Evolutionary conservation across 2,113 vertebrate species (phyloP), one percentile per base, ranked within the genome.

Genomic region (Orycteropus afer): DNA sequence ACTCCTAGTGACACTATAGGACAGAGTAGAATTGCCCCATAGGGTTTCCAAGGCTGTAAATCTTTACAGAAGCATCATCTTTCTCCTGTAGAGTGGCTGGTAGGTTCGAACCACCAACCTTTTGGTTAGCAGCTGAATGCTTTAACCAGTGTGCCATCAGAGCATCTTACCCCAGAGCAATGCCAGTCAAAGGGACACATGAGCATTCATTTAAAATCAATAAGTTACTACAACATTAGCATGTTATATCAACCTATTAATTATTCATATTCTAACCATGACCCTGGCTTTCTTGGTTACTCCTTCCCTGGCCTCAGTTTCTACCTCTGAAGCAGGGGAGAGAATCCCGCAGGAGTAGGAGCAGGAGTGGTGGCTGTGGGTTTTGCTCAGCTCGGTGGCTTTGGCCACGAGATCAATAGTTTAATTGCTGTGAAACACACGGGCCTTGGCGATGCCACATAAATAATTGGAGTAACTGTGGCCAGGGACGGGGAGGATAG

Each of bases 381-480:
- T 37, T 95, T 76, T 63, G n/a, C 63, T 0, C 57, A 84, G 76
- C 49, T 45, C 15, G n/a, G n/a, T n/a, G n/a, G n/a, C n/a, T n/a
- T n/a, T n/a, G n/a, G n/a, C n/a, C n/a, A n/a, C 7, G 1, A 65
- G 96, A 97, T 97, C 97, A 69, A 96, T 97, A 95, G 93, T 59
- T 93, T 95, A 96, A 97, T 95, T 94, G 96, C 97, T 85, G 53
- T 96, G 96, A 96, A 91, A 91, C 86, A 83, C 63, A 40, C 0
- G 3, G 59, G 80, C 91, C 59, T 59, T 55, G 78, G 83, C 74
- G 77, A 90, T 25, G 77, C 59, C 12, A 0, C 51, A 78, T 97
- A 95, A 96, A 90, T 96, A 96, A 97, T 98, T 97, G 18, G 91
- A 91, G 89, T 96, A 95, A 95, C 85, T 51, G 83, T 63, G 93